A percentile compares a stretch with the other conserved stretches of the same genome.
These are phyloP conservation scores for Staurois parvus DNA, from an alignment of 2,797 vertebrate species.

Conservation along the genomic window DNA sequence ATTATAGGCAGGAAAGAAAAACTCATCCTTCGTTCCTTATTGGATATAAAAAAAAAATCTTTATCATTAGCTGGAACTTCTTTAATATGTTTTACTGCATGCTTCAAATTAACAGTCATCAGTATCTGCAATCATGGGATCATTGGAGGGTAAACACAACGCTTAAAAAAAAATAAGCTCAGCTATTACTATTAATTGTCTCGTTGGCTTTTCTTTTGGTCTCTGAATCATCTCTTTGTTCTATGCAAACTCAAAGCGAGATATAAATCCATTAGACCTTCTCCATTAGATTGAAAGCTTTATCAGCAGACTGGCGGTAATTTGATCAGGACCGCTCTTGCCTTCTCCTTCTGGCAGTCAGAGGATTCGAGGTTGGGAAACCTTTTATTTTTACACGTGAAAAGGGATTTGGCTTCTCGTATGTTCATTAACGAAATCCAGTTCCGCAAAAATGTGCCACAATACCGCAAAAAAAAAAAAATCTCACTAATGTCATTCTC, in stretches of 20 bases:
- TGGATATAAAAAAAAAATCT: neutral
- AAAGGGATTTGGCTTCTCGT: neutral
- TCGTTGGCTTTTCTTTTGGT: neutral
- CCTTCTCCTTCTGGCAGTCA: neutral
- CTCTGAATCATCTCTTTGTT: neutral
- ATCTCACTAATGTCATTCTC: no score
- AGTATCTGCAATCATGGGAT: neutral
- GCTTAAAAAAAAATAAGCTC: neutral
- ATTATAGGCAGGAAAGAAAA: neutral
- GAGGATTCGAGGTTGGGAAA: conserved; percentile 35
- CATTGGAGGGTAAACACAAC: neutral
- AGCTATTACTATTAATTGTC: neutral
- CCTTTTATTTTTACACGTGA: conserved; percentile 4
- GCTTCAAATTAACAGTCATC: neutral
- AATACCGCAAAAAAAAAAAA: no score
- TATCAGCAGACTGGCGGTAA: conserved; percentile 10
- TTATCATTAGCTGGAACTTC: neutral
- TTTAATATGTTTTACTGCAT: neutral
- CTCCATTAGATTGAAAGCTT: conserved; percentile 45
- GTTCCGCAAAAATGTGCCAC: neutral
- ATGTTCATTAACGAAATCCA: neutral
- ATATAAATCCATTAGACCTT: conserved; percentile 30
- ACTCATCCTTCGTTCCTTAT: neutral
- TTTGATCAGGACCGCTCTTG: neutral
- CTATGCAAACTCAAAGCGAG: conserved; percentile 8